phyloP scores from a whole-genome alignment of 1,140 invertebrate species.

The Ceratoteleas bidentatus region DNA sequence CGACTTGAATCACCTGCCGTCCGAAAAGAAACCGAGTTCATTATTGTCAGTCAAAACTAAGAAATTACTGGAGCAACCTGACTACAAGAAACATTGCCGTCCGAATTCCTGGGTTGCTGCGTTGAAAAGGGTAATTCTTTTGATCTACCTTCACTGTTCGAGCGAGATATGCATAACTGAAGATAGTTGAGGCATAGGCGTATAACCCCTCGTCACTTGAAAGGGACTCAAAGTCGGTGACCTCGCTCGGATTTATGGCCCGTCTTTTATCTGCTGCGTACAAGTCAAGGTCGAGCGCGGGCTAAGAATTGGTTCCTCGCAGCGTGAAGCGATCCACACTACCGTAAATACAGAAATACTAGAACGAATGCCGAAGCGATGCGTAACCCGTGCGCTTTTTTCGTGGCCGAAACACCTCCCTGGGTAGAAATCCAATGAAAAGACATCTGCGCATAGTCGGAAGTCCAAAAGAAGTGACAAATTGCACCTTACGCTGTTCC shows the following conservation, averaged over 20 bases:
- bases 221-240: constrained; percentile 64
- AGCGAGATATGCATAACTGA: constrained; percentile 65
- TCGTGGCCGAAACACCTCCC: constrained; percentile 25
- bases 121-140: constrained; percentile 64
- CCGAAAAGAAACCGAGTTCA: constrained; percentile 21
- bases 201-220: constrained; percentile 53
- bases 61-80: constrained; percentile 49
- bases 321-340: constrained; percentile 62
- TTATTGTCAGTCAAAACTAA: constrained; percentile 55
- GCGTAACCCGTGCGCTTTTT: constrained; percentile 49
- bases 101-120: constrained; percentile 50
- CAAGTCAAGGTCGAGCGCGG: constrained; percentile 63
- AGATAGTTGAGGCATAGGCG: constrained; percentile 47
- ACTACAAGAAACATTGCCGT: constrained; percentile 33
- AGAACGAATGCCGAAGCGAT: constrained; percentile 45
- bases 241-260: constrained; percentile 67
- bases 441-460: constrained; percentile 47
- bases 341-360: constrained; percentile 66
- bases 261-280: constrained; percentile 63
- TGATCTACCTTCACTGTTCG: constrained; percentile 53
- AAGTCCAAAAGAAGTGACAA: constrained; percentile 43
- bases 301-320: constrained; percentile 62
- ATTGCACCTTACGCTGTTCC: constrained; percentile 36
- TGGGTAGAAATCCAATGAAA: constrained; percentile 30
- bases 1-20: constrained; percentile 38